phyloP scores from a whole-genome alignment of 2,113 vertebrate genomes.

The human (Homo sapiens) region GRCh38 chr7:98784001-98784500 shows the following conservation, averaged over 20 bases:
- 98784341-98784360: background rate
- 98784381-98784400: background rate
- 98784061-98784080: background rate
- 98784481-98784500: background rate
- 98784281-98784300: background rate
- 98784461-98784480: background rate
- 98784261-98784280: background rate
- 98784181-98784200: background rate
- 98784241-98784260: background rate
- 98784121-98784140: background rate
- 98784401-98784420: background rate
- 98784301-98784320: background rate
- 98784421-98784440: background rate
- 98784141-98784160: background rate
- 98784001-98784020: constrained; percentile 61
- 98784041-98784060: background rate
- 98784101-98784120: background rate
- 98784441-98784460: background rate
- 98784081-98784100: too few species aligned
- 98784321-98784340: background rate
- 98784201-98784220: background rate
- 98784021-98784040: constrained; percentile 45
- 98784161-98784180: background rate
- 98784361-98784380: background rate
- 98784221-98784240: background rate